Evolutionary conservation across 2,888 invertebrate genomes (phyloP), one percentile per base, ranked within the genome.

Genomic region (Melieria omissa): DNA sequence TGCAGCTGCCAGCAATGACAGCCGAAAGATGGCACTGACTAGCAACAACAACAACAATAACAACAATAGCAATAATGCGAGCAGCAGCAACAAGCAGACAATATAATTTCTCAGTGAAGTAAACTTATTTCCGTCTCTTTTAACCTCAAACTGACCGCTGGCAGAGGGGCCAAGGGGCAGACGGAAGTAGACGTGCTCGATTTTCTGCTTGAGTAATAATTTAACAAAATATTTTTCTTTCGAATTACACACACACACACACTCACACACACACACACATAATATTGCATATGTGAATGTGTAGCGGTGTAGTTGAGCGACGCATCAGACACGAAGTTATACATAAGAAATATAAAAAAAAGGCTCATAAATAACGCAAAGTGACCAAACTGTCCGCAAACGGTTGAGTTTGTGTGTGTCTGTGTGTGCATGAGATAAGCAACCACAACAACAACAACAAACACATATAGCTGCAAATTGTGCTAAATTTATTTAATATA

Each of bases 181-280:
- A 10, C 44, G 9, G 4, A 58, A 58, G 41, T 44, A 68, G 61
- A 52, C 68, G 29, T n/a, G 29, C 16, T 41, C 58, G 61, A 68
- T 68, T 68, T 68, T 61, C 49, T 54, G 61, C 68, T 16, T 68
- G 29, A 61, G 54, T 61, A 68, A 68, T 54, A 68, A 61, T 68
- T 68, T 49, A 61, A 44, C 10, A 44, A 61, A 68, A 52, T 41
- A 6, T 29, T 66, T 58, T 57, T 46, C 49, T 65, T 29, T 42
- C 54, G 41, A 64, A 47, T 14, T 9, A 6, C n/a, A 61, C 41
- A n/a, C n/a, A 10, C 12, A 62, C 46, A 60, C 44, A 29, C 42
- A 29, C 49, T 10, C 52, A 9, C 8, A n/a, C 5, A 9, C 64
- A 47, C 12, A 14, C 14, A 54, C 54, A 8, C 4, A 52, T 52